A percentile compares a stretch with the other conserved stretches of the same genome.
These are phyloP conservation scores for Procambarus virginalis DNA, from an alignment of 1,140 invertebrate genomes.

Conservation along the genomic window DNA sequence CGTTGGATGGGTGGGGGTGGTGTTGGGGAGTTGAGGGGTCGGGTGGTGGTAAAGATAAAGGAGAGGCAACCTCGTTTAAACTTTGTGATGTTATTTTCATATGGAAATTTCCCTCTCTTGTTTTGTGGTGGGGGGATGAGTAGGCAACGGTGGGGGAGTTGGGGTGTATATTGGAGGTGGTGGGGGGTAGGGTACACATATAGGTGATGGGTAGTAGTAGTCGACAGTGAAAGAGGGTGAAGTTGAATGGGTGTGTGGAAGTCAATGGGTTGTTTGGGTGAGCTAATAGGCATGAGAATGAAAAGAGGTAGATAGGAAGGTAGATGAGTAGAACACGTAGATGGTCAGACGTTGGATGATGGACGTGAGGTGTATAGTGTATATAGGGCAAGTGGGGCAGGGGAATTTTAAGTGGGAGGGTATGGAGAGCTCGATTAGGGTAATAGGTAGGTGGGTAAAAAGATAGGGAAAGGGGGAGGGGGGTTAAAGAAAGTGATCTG, in stretches of 20 bases:
- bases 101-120: constrained; percentile 32
- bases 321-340: neutral
- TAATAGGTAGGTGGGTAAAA: neutral
- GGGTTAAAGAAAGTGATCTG: too few species aligned
- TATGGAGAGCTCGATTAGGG: neutral
- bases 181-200: neutral
- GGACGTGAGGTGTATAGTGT: too few species aligned
- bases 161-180: neutral
- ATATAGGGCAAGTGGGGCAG: neutral
- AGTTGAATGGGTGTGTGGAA: neutral
- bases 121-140: neutral
- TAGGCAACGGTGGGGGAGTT: neutral
- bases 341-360: neutral
- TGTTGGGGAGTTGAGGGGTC: too few species aligned
- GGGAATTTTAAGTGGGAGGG: neutral
- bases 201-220: too few species aligned
- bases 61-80: constrained; percentile 24
- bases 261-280: neutral
- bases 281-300: too few species aligned
- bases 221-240: neutral
- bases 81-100: constrained; percentile 47
- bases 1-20: too few species aligned
- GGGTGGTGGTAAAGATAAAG: neutral
- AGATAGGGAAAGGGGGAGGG: neutral
- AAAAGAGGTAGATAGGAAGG: neutral